These are phyloP conservation scores for Notocelia uddmanniana DNA, from an alignment of 2,888 invertebrate genomes.

Conservation along the genomic window DNA sequence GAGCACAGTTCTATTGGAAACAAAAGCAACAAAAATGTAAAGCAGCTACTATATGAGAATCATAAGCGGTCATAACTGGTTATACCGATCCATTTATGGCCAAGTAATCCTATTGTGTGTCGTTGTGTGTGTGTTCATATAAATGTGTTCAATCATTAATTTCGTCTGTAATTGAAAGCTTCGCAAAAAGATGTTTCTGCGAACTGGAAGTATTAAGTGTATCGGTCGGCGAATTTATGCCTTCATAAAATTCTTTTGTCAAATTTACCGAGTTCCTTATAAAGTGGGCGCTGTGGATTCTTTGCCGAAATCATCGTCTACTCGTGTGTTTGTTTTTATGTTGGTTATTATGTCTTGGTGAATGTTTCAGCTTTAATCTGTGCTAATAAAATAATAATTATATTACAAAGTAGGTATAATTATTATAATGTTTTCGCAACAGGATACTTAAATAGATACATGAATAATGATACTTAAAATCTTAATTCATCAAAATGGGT, in stretches of 20 bases:
- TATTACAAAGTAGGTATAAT: slow-evolving; percentile 2
- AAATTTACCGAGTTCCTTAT: slow-evolving; percentile 80
- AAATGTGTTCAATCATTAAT: slow-evolving; percentile 84
- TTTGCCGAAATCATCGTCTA: slow-evolving; percentile 79
- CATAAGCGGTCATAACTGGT: slow-evolving; percentile 83
- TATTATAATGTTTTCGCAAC: not conserved
- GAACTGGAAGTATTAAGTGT: slow-evolving; percentile 71
- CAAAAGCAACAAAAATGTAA: slow-evolving; percentile 81
- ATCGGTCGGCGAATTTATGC: slow-evolving; percentile 81
- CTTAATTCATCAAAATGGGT: too few relatives aligned
- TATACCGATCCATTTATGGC: slow-evolving; percentile 77
- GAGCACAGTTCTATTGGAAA: slow-evolving; percentile 76
- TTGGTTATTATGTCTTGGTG: slow-evolving; percentile 71
- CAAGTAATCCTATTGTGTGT: slow-evolving; percentile 80
- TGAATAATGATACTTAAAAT: too few relatives aligned
- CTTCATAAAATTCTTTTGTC: slow-evolving; percentile 85
- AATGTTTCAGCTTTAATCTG: slow-evolving; percentile 42
- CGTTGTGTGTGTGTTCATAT: slow-evolving; percentile 58
- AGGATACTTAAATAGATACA: too few relatives aligned
- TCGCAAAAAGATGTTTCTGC: slow-evolving; percentile 80
- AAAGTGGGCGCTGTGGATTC: slow-evolving; percentile 72
- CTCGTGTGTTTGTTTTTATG: slow-evolving; percentile 64
- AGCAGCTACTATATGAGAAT: slow-evolving; percentile 70
- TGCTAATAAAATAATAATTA: slow-evolving; percentile 49
- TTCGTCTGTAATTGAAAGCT: slow-evolving; percentile 81